Percentiles rank a stretch among this genome's conserved stretches.
These are phyloP conservation scores for Smutsia temminckii DNA, from an alignment of 2,797 vertebrate species.

Conservation along the genomic window DNA sequence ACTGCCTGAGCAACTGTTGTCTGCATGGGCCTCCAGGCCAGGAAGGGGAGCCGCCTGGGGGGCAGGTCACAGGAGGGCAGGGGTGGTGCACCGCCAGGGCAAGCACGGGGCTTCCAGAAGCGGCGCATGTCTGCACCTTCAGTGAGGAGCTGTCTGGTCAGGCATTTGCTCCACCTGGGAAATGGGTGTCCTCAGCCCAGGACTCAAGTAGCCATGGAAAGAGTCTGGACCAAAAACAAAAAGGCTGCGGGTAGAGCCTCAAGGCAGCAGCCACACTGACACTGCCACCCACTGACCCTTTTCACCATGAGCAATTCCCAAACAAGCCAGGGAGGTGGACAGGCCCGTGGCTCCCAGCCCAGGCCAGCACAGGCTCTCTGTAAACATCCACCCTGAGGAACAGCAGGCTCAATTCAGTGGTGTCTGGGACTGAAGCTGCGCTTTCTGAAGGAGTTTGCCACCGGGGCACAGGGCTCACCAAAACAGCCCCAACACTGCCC, in stretches of 20 bases:
- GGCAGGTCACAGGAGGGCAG: rapidly evolving
- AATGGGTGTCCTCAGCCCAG: not conserved
- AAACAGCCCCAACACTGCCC: not conserved
- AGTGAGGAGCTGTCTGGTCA: not conserved
- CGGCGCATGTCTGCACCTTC: not conserved
- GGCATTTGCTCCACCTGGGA: not conserved
- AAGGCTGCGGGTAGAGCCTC: not conserved
- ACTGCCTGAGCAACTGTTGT: too few relatives aligned
- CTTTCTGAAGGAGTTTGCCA: slow-evolving; percentile 9
- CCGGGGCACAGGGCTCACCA: not conserved
- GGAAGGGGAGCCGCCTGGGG: too few relatives aligned
- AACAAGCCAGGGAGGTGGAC: not conserved
- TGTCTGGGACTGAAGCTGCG: slow-evolving; percentile 48
- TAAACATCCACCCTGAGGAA: not conserved
- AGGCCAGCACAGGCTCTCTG: not conserved
- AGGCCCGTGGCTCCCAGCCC: not conserved
- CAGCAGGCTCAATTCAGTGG: not conserved
- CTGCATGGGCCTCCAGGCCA: not conserved
- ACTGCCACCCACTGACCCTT: not conserved
- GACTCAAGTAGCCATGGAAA: not conserved
- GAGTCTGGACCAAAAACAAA: not conserved
- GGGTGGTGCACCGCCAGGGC: too few relatives aligned
- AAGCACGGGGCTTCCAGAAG: not conserved
- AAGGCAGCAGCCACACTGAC: not conserved
- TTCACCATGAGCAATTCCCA: not conserved